phyloP scores from a whole-genome alignment of 1,140 invertebrate species.

The Zaprionus taronus region DNA sequence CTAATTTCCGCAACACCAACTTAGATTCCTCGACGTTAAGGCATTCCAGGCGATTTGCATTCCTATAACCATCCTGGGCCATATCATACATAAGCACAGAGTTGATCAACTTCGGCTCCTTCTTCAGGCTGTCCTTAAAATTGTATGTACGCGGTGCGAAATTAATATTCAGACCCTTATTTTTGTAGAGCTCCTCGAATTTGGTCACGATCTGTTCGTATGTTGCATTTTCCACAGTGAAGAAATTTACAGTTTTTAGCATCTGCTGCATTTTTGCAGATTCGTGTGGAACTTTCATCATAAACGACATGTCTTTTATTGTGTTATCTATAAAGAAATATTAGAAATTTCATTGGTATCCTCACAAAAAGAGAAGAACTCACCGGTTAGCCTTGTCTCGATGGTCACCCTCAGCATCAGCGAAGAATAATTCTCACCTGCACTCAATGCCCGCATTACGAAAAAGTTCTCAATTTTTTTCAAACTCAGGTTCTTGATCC shows the following conservation, averaged over 20 bases:
- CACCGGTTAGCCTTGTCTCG: slow-evolving; percentile 67
- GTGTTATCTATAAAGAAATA: slow-evolving; percentile 44
- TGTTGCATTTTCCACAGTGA: slow-evolving; percentile 58
- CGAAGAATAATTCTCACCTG: slow-evolving; percentile 75
- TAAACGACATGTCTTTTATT: slow-evolving; percentile 54
- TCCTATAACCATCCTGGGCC: slow-evolving; percentile 84
- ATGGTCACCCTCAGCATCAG: slow-evolving; percentile 70
- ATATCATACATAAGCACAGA: slow-evolving; percentile 85
- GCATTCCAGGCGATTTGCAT: slow-evolving; percentile 86
- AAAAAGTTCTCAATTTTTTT: slow-evolving; percentile 67
- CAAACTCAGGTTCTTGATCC: slow-evolving; percentile 66
- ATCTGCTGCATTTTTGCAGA: slow-evolving; percentile 69
- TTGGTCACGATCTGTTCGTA: slow-evolving; percentile 63
- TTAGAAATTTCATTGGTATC: background rate
- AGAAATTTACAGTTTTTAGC: slow-evolving; percentile 67
- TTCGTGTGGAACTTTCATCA: slow-evolving; percentile 75
- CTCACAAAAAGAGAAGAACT: slow-evolving; percentile 4
- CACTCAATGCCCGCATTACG: slow-evolving; percentile 49
- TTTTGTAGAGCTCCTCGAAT: slow-evolving; percentile 62
- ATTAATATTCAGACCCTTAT: slow-evolving; percentile 45
- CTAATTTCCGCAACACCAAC: slow-evolving; percentile 85
- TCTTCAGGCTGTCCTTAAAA: slow-evolving; percentile 42
- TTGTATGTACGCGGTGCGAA: slow-evolving; percentile 60
- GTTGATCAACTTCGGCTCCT: slow-evolving; percentile 57
- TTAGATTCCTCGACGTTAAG: slow-evolving; percentile 85